Evolutionary conservation across 2,113 vertebrate species (phyloP).

Genomic region (Rana temporaria): DNA sequence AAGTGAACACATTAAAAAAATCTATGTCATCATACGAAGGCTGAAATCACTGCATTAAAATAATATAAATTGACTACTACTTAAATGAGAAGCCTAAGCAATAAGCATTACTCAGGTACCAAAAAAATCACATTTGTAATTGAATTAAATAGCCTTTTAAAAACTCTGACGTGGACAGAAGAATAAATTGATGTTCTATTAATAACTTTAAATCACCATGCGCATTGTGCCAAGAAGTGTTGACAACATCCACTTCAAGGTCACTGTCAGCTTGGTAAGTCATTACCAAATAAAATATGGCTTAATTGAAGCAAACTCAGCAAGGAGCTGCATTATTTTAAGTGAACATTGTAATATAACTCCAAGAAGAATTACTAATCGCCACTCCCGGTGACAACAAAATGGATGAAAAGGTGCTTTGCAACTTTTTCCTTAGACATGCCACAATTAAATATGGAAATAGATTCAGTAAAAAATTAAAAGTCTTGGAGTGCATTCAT

Average conservation of each 20-base stretch:
- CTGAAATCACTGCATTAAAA: constrained; percentile 59
- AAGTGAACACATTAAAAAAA: constrained; percentile 46
- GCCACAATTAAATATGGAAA: constrained; percentile 88
- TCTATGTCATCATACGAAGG: constrained; percentile 39
- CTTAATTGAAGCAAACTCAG: constrained; percentile 86
- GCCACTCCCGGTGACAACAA: constrained; percentile 79
- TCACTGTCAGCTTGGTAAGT: constrained; percentile 82
- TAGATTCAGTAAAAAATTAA: constrained; percentile 78
- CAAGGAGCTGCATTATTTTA: constrained; percentile 86
- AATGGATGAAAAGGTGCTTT: constrained; percentile 84
- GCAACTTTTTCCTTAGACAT: constrained; percentile 74
- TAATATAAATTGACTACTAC: constrained; percentile 66
- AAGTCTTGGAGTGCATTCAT: constrained; percentile 77
- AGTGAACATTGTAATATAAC: constrained; percentile 85
- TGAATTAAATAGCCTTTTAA: constrained; percentile 73
- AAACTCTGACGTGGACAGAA: constrained; percentile 68
- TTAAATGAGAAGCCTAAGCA: constrained; percentile 69
- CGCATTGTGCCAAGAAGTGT: constrained; percentile 72
- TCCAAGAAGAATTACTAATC: constrained; percentile 87
- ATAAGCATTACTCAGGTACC: constrained; percentile 66
- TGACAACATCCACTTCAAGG: constrained; percentile 85
- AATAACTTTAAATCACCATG: constrained; percentile 78
- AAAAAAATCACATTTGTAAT: constrained; percentile 67
- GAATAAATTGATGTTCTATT: constrained; percentile 75
- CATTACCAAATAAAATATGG: constrained; percentile 90